Base-by-base conservation (phyloP, 2,888 invertebrate genomes). In the Chloromyia formosa region DNA sequence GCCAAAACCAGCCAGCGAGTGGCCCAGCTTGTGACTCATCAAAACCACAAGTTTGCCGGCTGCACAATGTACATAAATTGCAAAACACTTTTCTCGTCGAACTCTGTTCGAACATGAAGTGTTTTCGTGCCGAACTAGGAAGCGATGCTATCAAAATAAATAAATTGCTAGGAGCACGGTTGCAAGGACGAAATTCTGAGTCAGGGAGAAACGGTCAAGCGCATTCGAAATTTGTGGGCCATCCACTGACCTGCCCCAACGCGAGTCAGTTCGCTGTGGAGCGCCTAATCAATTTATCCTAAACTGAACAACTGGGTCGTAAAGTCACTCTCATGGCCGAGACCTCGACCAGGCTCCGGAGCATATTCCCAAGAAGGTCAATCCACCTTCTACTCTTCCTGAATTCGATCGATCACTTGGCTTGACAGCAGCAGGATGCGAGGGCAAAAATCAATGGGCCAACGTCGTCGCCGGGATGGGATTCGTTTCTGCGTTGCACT, bases 171-270 rank as follows among this genome's bases (percentile, higher is more conserved):
- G 12, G 49, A 35, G 3, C 27, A 35, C 2, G 7, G 7, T 35
- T 35, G 7, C 62, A 27, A 49, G 49, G 49, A 49, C 49, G 49
- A 23, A 35, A 62, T n/a, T 35, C 27, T 35, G 27, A 35, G 27
- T 66, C 18, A 40, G 20, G 27, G 22, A 35, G 40, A 58, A 71
- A 58, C 71, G 71, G 71, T 58, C 71, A 71, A 71, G 71, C 58
- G 71, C 71, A 71, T n/a, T 56, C 71, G 58, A 69, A n/a, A n/a
- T 69, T 18, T 56, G 54, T 69, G 54, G 54, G 66, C n/a, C 69
- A 56, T 12, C 12, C 64, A 22, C 3, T 18, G 56, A 71, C 71
- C 71, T 71, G 18, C 58, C 56, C n/a, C 71, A 71, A 71, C 58
- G 9, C 5, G 27, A 35, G 7, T 35, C 27, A 35, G 2, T 35